Conservation (phyloP, 2,113 vertebrate species). For the Corydoras maculifer region DNA sequence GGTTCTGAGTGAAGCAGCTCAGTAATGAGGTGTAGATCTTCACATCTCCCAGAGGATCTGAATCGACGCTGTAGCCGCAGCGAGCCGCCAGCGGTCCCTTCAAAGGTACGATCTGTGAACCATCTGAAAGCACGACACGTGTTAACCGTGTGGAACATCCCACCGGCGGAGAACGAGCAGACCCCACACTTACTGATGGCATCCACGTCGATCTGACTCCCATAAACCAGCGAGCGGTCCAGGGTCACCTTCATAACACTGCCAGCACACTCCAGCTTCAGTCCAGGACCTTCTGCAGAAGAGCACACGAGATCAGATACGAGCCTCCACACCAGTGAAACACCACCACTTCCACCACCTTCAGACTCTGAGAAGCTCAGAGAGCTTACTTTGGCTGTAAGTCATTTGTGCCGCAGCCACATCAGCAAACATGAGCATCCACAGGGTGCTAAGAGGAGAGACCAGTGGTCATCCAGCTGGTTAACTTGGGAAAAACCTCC, state of each 20-base stretch:
- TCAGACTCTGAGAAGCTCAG: too few species aligned
- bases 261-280: slow-evolving; percentile 55
- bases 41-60: slow-evolving; percentile 65
- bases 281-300: slow-evolving; percentile 43
- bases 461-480: background rate
- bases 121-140: slow-evolving; percentile 49
- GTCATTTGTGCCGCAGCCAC: slow-evolving; percentile 39
- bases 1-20: slow-evolving; percentile 59
- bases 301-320: background rate
- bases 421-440: slow-evolving; percentile 48
- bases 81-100: slow-evolving; percentile 56
- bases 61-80: slow-evolving; percentile 67
- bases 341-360: too few species aligned
- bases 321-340: too few species aligned
- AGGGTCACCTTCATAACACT: slow-evolving; percentile 58
- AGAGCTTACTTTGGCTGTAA: slow-evolving; percentile 53
- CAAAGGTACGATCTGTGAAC: slow-evolving; percentile 42
- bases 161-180: too few species aligned
- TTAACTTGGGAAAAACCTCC: background rate
- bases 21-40: slow-evolving; percentile 59
- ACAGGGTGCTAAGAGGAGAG: slow-evolving; percentile 43
- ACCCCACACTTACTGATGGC: slow-evolving; percentile 57
- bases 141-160: too few species aligned
- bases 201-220: slow-evolving; percentile 60
- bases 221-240: slow-evolving; percentile 55